Evolutionary conservation across 1,140 invertebrate genomes (phyloP), one percentile per base, ranked within the genome.

Genomic region (Panonychus citri): DNA sequence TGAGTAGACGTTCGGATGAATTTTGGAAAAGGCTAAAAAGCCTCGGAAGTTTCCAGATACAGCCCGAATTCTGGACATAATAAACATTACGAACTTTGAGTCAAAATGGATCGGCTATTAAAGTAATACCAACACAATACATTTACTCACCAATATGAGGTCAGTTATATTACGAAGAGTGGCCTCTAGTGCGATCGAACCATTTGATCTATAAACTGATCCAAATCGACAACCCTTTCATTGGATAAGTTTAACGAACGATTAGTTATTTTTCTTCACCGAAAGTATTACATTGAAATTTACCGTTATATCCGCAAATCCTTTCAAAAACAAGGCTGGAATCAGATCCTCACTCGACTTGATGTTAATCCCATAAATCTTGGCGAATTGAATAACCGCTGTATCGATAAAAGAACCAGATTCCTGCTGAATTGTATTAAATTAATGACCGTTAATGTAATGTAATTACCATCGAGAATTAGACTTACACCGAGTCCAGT

Each of bases 281-380:
- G 2, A 21, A 46, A n/a, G n/a, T 19, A n/a, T 19, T n/a, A 1
- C 21, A 25, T 21, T 26, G 17, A 25, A 55, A 52, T 24, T 58
- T 50, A 55, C 58, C 34, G 59, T 60, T n/a, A 51, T 27, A 49
- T 60, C 59, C 24, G 59, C 52, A 30, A 60, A 60, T 40, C 57
- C 50, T 46, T 57, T 57, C 15, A 60, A 28, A 28, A 60, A 60
- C 21, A 60, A 43, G 2, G 56, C 50, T 13, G 59, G 56, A 24
- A 60, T 46, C 1, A 60, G 53, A 25, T 60, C 55, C 8, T 27
- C 15, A 21, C 51, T 60, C 12, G 34, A 52, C 2, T 59, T 53
- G 1, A 60, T 48, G 21, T 57, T 57, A 26, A 60, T 54, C 3
- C 53, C 56, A 28, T 40, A 25, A 12, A 60, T 43, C 24, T 57